Base-by-base conservation (phyloP, 2,113 vertebrate species). In the Mesitornis unicolor region DNA sequence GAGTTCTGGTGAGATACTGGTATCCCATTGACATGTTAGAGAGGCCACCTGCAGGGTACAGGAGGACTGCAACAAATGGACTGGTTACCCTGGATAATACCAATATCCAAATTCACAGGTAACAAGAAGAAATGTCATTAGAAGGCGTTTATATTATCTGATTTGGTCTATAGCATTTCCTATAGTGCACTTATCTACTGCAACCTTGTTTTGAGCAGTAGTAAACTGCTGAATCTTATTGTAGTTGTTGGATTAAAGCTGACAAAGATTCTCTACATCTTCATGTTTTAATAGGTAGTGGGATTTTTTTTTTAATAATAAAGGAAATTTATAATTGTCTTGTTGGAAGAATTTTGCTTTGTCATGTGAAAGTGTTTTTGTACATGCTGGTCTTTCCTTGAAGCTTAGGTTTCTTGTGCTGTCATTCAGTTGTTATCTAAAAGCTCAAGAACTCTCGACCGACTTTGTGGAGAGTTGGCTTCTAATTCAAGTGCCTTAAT, bases 81-180 rank as follows among this genome's bases (percentile, higher is more conserved):
- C 96, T 99, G 63, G 99, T 99, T 78, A 99, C 99, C 48, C 84
- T 99, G 90, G 99, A 99, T 96, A 99, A 99, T 48, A 99, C 99
- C 97, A 99, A 99, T 97, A 99, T 99, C 92, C 99, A 99, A 87
- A 99, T 99, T 93, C 99, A 99, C 97, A 99, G 99, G 99, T 99
- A 98, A 96, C 56, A 10, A 42, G 20, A 15, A 38, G 7, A 36
- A 11, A 29, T 7, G n/a, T 9, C 6, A 11, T 28, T 63, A 10
- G 16, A 38, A 53, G 21, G 16, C 24, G 3, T 24, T 54, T 84
- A 10, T 8, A 10, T 38, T 61, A 33, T 9, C 40, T 85, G 38
- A 40, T 14, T 64, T 42, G 38, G 22, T 10, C 16, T 50, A 5
- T 16, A 18, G 16, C 6, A 2, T 88, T 83, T 82, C 59, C 4